Base-by-base conservation (phyloP, 2,888 invertebrate species). In the Aspidapion aeneum region DNA sequence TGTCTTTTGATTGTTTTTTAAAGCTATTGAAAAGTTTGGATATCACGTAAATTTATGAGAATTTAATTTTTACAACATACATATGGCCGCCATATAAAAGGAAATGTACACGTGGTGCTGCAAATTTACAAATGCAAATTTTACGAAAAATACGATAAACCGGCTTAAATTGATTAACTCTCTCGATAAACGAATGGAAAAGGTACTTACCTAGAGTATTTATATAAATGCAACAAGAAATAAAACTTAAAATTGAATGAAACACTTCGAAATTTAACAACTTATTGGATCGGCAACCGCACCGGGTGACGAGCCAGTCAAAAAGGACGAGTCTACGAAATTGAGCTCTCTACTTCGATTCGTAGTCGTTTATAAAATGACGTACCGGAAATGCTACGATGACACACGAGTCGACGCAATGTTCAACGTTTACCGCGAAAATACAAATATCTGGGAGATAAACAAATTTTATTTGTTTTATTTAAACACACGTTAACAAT, bases 81-180 rank as follows among this genome's bases (percentile, higher is more conserved):
- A n/a, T 78, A 78, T 78, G 78, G 78, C 77, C 73, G 78, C 78
- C 74, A 77, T 77, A 72, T 71, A 69, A 68, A 68, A 70, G 65
- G 63, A 63, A 69, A 69, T 64, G 73, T 75, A 78, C 78, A 79
- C 78, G 78, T 78, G 78, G 77, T 78, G n/a, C n/a, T n/a, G 73
- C 67, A 63, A 51, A 55, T 63, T 62, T 56, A 60, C 62, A 61
- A 60, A 20, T 21, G 56, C 58, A 67, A 67, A 69, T 69, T 64
- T 67, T 21, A 57, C 18, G 50, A 65, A 62, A 63, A 64, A 55
- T 61, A 63, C 55, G 2, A 20, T 7, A 62, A 64, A 63, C 35
- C 21, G 17, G 21, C 55, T 58, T 51, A 18, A 61, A 63, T n/a
- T n/a, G n/a, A n/a, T n/a, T 57, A 35, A 7, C 35, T 35, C 12